These are phyloP conservation scores for Fregetta grallaria DNA, from an alignment of 2,113 vertebrate species.

Conservation along the genomic window DNA sequence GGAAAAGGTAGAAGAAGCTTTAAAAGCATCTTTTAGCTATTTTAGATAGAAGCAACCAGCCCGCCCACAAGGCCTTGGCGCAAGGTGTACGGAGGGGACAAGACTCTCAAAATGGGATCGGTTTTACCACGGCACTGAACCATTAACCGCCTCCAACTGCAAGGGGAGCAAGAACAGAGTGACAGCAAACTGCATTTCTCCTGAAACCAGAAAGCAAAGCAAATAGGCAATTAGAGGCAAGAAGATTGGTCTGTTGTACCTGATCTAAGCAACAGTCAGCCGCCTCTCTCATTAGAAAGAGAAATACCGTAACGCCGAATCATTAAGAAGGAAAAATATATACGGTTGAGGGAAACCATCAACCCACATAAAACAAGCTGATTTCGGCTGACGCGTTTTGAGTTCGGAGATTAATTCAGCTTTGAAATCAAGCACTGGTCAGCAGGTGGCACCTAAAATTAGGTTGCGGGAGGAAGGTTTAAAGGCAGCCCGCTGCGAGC, in stretches of 20 bases:
- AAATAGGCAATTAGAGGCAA: background rate
- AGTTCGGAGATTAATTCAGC: background rate
- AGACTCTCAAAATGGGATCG: background rate
- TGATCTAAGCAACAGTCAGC: background rate
- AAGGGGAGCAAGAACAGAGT: background rate
- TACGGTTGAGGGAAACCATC: background rate
- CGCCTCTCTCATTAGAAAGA: rapidly evolving
- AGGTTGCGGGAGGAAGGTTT: conserved; percentile 13
- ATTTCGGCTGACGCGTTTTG: background rate
- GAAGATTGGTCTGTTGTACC: background rate
- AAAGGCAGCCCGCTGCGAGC: background rate
- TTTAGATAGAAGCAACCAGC: background rate
- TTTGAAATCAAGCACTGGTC: conserved; percentile 11
- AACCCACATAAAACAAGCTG: background rate
- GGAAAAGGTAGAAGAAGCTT: background rate
- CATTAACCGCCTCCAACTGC: background rate
- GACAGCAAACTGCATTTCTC: background rate
- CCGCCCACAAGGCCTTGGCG: background rate
- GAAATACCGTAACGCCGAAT: background rate
- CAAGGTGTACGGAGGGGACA: background rate
- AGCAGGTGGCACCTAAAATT: conserved; percentile 64
- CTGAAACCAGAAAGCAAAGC: background rate
- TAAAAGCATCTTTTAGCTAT: background rate
- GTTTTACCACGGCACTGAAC: background rate
- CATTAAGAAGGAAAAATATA: rapidly evolving